Evolutionary conservation across 2,888 invertebrate genomes (phyloP).

Genomic region (Ormyrus labotus): DNA sequence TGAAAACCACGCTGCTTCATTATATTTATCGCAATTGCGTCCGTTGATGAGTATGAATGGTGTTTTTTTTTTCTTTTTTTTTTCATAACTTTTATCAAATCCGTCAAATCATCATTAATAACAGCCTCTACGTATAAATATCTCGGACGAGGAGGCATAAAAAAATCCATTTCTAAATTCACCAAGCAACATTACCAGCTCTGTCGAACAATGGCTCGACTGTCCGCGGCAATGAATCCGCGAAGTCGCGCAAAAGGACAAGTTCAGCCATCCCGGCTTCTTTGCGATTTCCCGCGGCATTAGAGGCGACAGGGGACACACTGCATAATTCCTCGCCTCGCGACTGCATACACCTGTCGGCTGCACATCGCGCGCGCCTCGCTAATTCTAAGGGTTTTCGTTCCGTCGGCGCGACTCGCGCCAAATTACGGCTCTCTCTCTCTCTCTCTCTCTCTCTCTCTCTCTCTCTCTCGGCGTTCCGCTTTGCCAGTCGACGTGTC

Average conservation of each 20-base stretch:
- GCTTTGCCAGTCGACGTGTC: slow-evolving; percentile 30
- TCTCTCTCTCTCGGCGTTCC: slow-evolving; percentile 23
- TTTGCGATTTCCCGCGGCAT: neutral
- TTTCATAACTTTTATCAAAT: too few species aligned
- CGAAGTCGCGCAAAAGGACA: neutral
- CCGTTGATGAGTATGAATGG: too few species aligned
- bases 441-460: neutral
- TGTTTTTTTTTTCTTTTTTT: too few species aligned
- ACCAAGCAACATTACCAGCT: too few species aligned
- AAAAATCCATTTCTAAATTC: too few species aligned
- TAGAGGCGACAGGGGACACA: neutral
- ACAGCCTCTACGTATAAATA: too few species aligned
- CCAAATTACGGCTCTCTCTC: slow-evolving; percentile 48
- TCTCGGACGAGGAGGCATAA: too few species aligned
- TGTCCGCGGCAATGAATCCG: neutral
- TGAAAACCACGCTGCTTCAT: too few species aligned
- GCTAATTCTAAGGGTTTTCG: slow-evolving; percentile 27
- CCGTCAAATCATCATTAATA: too few species aligned
- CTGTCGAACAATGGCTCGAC: too few species aligned
- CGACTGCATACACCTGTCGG: neutral
- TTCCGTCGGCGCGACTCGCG: slow-evolving; percentile 29
- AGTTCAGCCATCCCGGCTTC: neutral
- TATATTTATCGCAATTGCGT: too few species aligned
- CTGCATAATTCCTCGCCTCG: neutral
- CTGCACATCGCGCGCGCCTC: neutral